A percentile compares a stretch with the other conserved stretches of the same genome.
These are phyloP conservation scores for Intellagama lesueurii DNA, from an alignment of 2,797 vertebrate genomes.

Conservation along the genomic window DNA sequence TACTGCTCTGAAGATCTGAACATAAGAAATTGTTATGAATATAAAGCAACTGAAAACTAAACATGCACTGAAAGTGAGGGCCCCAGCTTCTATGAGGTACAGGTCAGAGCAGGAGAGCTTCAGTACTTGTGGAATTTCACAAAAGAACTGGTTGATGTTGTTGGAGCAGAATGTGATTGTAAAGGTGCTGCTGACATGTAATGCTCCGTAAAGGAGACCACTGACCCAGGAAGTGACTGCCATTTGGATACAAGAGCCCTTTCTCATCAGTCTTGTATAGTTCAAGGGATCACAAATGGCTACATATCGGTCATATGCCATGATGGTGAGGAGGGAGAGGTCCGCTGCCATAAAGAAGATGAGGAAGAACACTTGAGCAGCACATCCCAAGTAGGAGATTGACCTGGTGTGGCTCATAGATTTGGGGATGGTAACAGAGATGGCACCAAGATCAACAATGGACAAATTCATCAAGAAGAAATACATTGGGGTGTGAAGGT, in stretches of 20 bases:
- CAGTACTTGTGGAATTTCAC: not conserved
- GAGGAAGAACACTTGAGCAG: not conserved
- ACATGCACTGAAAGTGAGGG: not conserved
- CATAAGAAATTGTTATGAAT: slow-evolving; percentile 12
- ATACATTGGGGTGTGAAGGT: slow-evolving; percentile 22
- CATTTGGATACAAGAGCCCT: not conserved
- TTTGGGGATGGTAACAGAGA: slow-evolving; percentile 14
- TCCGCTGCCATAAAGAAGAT: slow-evolving; percentile 4
- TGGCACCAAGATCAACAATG: not conserved
- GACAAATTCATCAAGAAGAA: slow-evolving; percentile 21
- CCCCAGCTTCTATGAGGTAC: not conserved
- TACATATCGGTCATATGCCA: slow-evolving; percentile 21
- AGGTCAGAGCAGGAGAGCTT: not conserved
- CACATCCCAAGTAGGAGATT: not conserved
- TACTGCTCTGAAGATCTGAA: slow-evolving; percentile 13
- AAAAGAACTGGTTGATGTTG: slow-evolving; percentile 14
- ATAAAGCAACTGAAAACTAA: not conserved
- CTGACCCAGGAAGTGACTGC: not conserved
- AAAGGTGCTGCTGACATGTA: slow-evolving; percentile 3
- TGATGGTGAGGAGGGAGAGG: not conserved
- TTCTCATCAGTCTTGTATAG: not conserved
- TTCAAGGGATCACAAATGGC: slow-evolving; percentile 6
- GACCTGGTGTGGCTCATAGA: not conserved
- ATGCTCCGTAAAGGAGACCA: not conserved
- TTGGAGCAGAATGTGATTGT: not conserved